These are phyloP conservation scores for Micoletzkya japonica DNA, from an alignment of 2,888 invertebrate genomes.

Conservation along the genomic window DNA sequence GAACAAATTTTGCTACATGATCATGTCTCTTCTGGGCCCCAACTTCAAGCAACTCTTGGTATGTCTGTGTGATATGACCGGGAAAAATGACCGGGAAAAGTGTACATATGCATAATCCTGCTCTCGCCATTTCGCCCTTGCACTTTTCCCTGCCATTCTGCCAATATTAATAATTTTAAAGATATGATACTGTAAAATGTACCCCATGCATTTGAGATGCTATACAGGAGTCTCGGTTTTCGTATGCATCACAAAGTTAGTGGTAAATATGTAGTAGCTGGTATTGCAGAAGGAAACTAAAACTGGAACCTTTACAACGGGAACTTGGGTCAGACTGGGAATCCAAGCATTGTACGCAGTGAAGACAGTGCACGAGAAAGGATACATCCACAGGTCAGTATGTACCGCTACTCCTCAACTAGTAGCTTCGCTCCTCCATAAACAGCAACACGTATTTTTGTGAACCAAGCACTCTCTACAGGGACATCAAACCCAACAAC, in stretches of 20 bases:
- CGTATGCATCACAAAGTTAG: too few relatives aligned
- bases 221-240: too few relatives aligned
- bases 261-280: too few relatives aligned
- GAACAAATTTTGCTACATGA: slow-evolving; percentile 51
- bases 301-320: too few relatives aligned
- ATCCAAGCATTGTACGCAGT: slow-evolving; percentile 48
- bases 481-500: slow-evolving; percentile 47
- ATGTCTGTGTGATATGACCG: not conserved
- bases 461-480: not conserved
- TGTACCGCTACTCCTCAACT: not conserved
- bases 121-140: too few relatives aligned
- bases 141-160: too few relatives aligned
- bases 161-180: too few relatives aligned
- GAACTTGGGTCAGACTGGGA: slow-evolving; percentile 50
- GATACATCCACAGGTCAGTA: slow-evolving; percentile 37
- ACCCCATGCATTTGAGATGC: too few relatives aligned
- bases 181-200: too few relatives aligned
- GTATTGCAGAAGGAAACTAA: too few relatives aligned
- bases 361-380: slow-evolving; percentile 45
- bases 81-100: slow-evolving; percentile 8
- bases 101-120: too few relatives aligned
- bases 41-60: slow-evolving; percentile 43
- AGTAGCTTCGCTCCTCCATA: not conserved
- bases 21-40: slow-evolving; percentile 50
- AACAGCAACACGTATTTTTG: not conserved